These are phyloP conservation scores for Alviniconcha marisindica DNA, from an alignment of 1,140 invertebrate species.

Conservation along the genomic window DNA sequence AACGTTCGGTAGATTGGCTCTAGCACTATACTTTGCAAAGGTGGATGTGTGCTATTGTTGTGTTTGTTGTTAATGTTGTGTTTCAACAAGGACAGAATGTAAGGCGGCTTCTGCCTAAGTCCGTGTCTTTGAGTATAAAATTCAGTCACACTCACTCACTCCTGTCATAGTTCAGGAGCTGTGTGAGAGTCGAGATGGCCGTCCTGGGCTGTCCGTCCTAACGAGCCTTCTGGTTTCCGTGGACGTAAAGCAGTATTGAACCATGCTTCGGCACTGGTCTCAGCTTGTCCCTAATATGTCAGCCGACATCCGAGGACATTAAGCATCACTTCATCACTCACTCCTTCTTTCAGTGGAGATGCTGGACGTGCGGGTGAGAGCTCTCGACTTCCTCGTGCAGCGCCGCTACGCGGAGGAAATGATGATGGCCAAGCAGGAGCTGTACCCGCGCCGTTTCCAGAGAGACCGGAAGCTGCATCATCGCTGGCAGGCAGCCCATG, in stretches of 20 bases:
- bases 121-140: no score
- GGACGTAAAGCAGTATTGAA: neutral
- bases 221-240: neutral
- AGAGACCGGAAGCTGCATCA: neutral
- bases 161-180: no score
- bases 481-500: neutral
- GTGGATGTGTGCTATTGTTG: no score
- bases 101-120: no score
- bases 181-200: neutral
- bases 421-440: neutral
- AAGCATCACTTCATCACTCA: neutral
- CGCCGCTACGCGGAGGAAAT: neutral
- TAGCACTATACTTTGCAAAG: no score
- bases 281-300: no score
- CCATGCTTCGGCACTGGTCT: no score
- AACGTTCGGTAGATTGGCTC: no score
- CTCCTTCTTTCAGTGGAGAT: neutral
- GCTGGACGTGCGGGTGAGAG: neutral
- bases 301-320: no score
- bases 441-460: constrained; percentile 1
- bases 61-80: no score
- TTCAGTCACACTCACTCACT: no score
- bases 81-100: no score
- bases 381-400: neutral
- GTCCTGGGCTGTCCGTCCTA: neutral